phyloP scores from a whole-genome alignment of 2,797 vertebrate species.

The Carapus acus region DNA sequence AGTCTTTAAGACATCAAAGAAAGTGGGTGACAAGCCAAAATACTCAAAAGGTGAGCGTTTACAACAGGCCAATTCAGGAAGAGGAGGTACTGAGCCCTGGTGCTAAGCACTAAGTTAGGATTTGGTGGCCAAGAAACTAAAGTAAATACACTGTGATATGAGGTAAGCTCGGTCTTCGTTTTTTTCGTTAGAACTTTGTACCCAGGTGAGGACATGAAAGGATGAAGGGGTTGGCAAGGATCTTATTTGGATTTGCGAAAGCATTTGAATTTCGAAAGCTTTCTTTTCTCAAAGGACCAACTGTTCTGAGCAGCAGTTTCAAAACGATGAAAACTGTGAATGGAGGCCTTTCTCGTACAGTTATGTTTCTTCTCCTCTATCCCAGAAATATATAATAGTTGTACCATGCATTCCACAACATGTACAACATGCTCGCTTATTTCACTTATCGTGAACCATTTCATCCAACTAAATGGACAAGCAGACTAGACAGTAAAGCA shows the following conservation, averaged over 20 bases:
- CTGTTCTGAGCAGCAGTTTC: constrained; percentile 62
- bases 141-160: constrained; percentile 69
- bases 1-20: constrained; percentile 45
- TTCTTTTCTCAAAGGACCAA: constrained; percentile 66
- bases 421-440: constrained; percentile 31
- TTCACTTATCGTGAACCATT: constrained; percentile 53
- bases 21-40: constrained; percentile 37
- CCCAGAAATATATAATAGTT: constrained; percentile 32
- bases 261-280: constrained; percentile 60
- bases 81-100: constrained; percentile 48
- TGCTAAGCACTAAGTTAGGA: constrained; percentile 47
- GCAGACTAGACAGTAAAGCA: constrained; percentile 27
- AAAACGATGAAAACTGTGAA: constrained; percentile 68
- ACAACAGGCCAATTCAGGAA: constrained; percentile 51
- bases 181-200: constrained; percentile 60
- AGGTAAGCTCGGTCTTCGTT: constrained; percentile 58
- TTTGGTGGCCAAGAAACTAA: constrained; percentile 52
- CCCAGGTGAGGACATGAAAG: constrained; percentile 78
- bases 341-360: constrained; percentile 58
- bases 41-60: constrained; percentile 35
- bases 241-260: constrained; percentile 72
- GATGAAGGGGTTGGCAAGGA: constrained; percentile 47
- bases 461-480: constrained; percentile 57
- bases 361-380: constrained; percentile 52
- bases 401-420: constrained; percentile 31